Evolutionary conservation across 2,113 vertebrate genomes (phyloP), one percentile per base, ranked within the genome.

Genomic region (Cavia aperea): DNA sequence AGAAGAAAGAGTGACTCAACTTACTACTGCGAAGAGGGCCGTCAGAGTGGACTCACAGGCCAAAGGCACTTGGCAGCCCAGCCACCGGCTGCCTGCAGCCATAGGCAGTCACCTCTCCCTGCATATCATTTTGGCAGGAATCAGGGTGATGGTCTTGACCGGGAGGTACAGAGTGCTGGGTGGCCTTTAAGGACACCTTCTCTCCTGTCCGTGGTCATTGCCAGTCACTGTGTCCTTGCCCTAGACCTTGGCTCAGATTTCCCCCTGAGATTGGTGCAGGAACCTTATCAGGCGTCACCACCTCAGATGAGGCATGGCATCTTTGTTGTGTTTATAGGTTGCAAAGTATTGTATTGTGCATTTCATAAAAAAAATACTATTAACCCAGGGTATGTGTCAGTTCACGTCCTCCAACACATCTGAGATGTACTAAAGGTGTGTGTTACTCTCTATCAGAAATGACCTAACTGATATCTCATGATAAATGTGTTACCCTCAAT

Each of bases 101-200:
- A 65, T 33, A 81, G 56, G 4, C 94, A 95, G 92, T 88, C 46
- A 78, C 43, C 78, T 81, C 73, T 66, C 46, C 18, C 33, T 7
- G 33, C 81, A 31, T 89, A 92, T 54, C 85, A 60, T 66, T 93
- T 90, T 95, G 89, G 88, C 79, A 88, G 60, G 46, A 86, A 14
- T 24, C 70, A 87, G 11, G 56, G 10, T 89, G 73, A 54, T 62
- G 90, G 81, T 58, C 54, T 43, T 65, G 66, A 66, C 73, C n/a
- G 15, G 24, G 77, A 94, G 31, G 49, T 13, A 86, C 39, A 33
- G 31, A 82, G 65, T 26, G 65, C 89, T 78, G 65, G 62, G 31
- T 12, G 62, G 26, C 19, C 21, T 5, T 29, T 43, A 68, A 88
- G 31, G 33, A 21, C 16, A 81, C 29, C 19, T 51, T 90, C 49